Evolutionary conservation across 2,113 vertebrate species (phyloP), one percentile per base, ranked within the genome.

Genomic region (Pterophyllum scalare): DNA sequence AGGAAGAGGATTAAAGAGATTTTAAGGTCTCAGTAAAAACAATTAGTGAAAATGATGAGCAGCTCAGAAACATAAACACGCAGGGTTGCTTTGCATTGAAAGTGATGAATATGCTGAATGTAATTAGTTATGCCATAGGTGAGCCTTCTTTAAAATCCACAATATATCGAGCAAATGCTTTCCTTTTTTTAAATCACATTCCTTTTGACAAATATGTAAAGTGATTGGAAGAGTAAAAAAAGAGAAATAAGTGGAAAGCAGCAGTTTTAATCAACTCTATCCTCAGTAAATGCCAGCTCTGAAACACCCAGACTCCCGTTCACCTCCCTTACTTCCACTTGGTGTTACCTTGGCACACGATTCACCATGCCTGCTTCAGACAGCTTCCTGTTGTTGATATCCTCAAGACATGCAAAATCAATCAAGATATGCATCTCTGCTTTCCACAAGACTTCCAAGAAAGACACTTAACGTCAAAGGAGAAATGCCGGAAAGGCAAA

Each of bases 381-480:
- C 61, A 33, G 59, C 88, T 88, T 93, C 85, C 88, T 90, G 87
- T 87, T 89, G 82, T 82, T 89, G 81, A 89, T 80, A 78, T 10
- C 28, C 67, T 86, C 79, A 81, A 88, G 86, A 90, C 86, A 78
- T 59, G 84, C 64, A 65, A 91, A 89, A 92, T 89, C 78, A 88
- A 87, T 61, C 19, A 2, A 80, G 88, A 92, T 75, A 76, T 31
- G 12, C 43, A 80, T 80, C 65, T 81, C 62, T 56, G 77, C 80
- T 72, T 88, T 90, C 79, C 83, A 85, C 83, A 79, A 84, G 75
- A 52, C 38, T 72, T 80, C 75, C 13, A 10, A 54, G 35, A 72
- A 80, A 86, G 70, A 62, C 57, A 61, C 84, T 84, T 46, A 20
- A 79, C 59, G 57, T 78, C 78, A 85, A 77, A 88, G 19, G 78